Evolutionary conservation across 2,797 vertebrate genomes (phyloP).

Genomic region (Melopsittacus undulatus): DNA sequence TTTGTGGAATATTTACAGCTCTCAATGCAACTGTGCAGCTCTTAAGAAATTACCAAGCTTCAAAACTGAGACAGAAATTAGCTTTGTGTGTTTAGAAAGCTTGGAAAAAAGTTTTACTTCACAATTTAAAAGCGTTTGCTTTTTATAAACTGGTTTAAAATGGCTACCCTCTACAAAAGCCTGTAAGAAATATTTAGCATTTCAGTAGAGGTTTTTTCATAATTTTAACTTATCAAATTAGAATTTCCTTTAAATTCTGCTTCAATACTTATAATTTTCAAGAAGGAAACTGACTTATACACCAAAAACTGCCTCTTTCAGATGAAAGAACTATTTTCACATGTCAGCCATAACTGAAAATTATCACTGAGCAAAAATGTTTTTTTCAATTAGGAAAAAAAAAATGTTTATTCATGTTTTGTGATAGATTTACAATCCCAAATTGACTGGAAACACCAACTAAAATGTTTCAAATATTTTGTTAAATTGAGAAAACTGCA

Average conservation of each 20-base stretch:
- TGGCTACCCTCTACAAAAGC: background rate
- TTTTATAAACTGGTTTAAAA: background rate
- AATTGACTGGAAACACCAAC: background rate
- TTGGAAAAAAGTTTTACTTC: background rate
- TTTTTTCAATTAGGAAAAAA: background rate
- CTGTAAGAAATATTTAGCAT: background rate
- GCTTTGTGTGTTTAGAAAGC: background rate
- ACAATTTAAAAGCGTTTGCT: background rate
- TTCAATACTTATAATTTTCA: background rate
- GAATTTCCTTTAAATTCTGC: background rate
- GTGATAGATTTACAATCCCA: background rate
- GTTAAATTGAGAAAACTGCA: background rate
- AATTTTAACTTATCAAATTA: background rate
- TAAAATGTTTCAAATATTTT: background rate
- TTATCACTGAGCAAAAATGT: background rate
- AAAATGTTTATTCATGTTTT: background rate
- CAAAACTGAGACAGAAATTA: background rate
- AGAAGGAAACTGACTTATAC: background rate
- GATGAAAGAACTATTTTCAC: background rate
- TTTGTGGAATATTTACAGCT: background rate
- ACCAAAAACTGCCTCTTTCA: background rate
- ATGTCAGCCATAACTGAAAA: background rate
- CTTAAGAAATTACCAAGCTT: background rate
- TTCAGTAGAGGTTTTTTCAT: background rate
- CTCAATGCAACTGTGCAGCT: background rate